Evolutionary conservation across 2,888 invertebrate genomes (phyloP).

Genomic region (Ophraella communa): DNA sequence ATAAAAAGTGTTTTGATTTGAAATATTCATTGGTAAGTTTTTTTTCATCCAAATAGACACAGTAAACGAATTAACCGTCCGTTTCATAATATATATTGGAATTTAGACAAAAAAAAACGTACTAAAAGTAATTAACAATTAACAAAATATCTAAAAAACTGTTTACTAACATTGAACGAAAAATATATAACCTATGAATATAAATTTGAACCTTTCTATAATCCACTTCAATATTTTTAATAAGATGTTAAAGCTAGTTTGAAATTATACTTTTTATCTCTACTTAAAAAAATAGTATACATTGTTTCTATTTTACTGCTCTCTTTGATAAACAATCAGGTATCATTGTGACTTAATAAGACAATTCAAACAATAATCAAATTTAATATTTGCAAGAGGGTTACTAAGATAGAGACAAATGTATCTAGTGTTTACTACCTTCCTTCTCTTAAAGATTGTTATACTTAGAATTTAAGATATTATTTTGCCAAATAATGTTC

Average conservation of each 20-base stretch:
- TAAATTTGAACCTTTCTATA: slow-evolving; percentile 3
- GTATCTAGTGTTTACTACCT: neutral
- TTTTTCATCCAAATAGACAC: neutral
- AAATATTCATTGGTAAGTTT: neutral
- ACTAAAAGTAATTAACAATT: neutral
- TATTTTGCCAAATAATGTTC: slow-evolving; percentile 12
- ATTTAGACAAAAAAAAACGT: neutral
- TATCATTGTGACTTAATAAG: too few relatives aligned
- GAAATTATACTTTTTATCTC: neutral
- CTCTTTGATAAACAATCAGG: too few relatives aligned
- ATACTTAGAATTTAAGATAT: slow-evolving; percentile 4
- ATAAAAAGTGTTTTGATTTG: neutral
- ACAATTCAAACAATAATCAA: neutral
- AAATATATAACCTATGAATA: neutral
- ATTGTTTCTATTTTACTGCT: neutral
- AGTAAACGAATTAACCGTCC: slow-evolving; percentile 19
- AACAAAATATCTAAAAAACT: neutral
- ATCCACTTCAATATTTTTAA: neutral
- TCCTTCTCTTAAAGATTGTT: slow-evolving; percentile 5
- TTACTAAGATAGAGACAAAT: neutral
- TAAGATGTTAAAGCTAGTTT: neutral
- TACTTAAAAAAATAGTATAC: neutral
- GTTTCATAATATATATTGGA: slow-evolving; percentile 4
- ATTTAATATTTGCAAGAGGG: neutral
- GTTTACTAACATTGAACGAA: neutral